Percentiles rank a stretch among this genome's conserved stretches.
phyloP scores from a whole-genome alignment of 2,113 vertebrate species.

The Falcunculus frontatus region DNA sequence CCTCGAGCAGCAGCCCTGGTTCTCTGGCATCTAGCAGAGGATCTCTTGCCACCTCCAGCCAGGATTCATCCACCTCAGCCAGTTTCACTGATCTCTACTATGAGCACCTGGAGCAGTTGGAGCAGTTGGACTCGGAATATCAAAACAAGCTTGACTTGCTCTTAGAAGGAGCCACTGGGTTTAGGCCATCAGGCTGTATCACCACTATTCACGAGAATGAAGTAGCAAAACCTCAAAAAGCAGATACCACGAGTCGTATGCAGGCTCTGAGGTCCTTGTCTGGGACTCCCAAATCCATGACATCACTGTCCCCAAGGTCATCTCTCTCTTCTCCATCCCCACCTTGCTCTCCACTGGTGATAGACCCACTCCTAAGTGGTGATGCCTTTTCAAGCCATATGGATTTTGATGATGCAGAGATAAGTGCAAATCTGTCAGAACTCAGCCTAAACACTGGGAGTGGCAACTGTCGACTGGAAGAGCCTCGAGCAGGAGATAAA shows the following conservation, averaged over 20 bases:
- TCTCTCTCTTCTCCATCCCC: slow-evolving; percentile 94
- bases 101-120: slow-evolving; percentile 85
- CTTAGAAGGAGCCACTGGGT: slow-evolving; percentile 80
- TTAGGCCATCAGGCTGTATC: slow-evolving; percentile 89
- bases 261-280: slow-evolving; percentile 81
- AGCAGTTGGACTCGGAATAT: slow-evolving; percentile 85
- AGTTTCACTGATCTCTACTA: slow-evolving; percentile 92
- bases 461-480: slow-evolving; percentile 68
- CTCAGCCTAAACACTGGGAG: slow-evolving; percentile 68
- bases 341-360: slow-evolving; percentile 89
- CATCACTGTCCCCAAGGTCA: slow-evolving; percentile 89
- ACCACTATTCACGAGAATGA: slow-evolving; percentile 95
- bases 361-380: slow-evolving; percentile 80
- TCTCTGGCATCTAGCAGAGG: slow-evolving; percentile 91
- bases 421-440: slow-evolving; percentile 75
- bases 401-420: slow-evolving; percentile 78
- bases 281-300: slow-evolving; percentile 90
- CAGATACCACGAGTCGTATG: slow-evolving; percentile 61
- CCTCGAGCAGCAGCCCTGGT: slow-evolving; percentile 91
- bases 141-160: slow-evolving; percentile 91
- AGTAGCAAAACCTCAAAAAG: slow-evolving; percentile 76
- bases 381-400: slow-evolving; percentile 79
- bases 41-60: slow-evolving; percentile 89
- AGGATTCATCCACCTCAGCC: slow-evolving; percentile 89
- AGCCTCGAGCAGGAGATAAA: slow-evolving; percentile 60